Evolutionary conservation across 1,140 invertebrate genomes (phyloP).

Genomic region (Antheraea pernyi): DNA sequence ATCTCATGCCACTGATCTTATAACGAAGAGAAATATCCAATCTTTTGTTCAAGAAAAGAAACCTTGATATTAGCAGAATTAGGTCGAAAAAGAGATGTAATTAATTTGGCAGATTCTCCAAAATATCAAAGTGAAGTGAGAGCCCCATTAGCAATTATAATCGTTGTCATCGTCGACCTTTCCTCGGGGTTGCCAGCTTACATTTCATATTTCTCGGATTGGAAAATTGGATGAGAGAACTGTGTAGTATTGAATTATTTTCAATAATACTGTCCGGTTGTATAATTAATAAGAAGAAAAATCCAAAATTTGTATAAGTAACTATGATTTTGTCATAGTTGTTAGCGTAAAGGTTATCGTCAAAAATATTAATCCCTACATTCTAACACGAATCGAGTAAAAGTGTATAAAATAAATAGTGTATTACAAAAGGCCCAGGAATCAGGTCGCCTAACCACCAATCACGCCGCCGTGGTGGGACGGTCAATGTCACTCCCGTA

Average conservation of each 20-base stretch:
- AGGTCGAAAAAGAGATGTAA: not conserved
- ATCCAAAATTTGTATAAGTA: not conserved
- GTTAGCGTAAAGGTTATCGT: no score
- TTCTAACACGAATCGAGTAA: no score
- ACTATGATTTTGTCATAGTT: no score
- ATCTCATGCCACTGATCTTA: conserved; percentile 47
- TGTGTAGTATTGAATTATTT: not conserved
- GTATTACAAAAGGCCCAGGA: no score
- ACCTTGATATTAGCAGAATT: conserved; percentile 27
- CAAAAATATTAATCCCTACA: no score
- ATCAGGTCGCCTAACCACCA: no score
- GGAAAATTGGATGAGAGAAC: not conserved
- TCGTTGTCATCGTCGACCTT: conserved; percentile 35
- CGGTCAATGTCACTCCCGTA: no score
- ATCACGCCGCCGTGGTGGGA: no score
- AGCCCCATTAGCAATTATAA: conserved; percentile 64
- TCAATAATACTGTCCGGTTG: not conserved
- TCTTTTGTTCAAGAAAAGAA: conserved; percentile 17
- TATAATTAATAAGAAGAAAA: not conserved
- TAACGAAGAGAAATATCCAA: conserved; percentile 40
- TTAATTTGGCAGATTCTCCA: conserved; percentile 23
- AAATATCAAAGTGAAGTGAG: conserved; percentile 39
- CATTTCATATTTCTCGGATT: not conserved
- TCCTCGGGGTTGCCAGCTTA: conserved; percentile 6
- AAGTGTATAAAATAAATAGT: no score